Percentiles rank a stretch among this genome's conserved stretches.
Evolutionary conservation across 2,888 invertebrate genomes (phyloP).

Genomic region (Prosapia bicincta): DNA sequence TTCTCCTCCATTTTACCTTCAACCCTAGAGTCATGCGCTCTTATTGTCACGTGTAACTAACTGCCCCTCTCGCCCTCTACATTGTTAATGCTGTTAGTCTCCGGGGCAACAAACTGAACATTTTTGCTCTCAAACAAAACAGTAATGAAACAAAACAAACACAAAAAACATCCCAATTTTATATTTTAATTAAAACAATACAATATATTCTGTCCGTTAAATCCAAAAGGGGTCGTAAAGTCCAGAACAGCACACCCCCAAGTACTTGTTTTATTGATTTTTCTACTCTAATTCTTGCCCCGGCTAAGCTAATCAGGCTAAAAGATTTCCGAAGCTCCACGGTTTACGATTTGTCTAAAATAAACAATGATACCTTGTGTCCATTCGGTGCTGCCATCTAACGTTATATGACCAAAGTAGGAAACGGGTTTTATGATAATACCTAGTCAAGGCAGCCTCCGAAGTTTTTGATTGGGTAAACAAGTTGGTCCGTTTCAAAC

Average conservation of each 20-base stretch:
- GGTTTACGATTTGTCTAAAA: background rate
- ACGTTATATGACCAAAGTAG: background rate
- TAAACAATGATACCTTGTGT: background rate
- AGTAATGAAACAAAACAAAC: background rate
- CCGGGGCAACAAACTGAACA: background rate
- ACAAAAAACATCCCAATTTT: background rate
- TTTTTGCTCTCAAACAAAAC: background rate
- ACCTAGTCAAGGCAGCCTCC: background rate
- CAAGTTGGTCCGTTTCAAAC: background rate
- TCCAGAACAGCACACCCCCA: background rate
- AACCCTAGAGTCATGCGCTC: background rate
- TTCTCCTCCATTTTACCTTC: background rate
- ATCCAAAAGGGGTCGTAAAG: background rate
- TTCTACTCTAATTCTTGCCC: background rate
- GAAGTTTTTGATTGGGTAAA: background rate
- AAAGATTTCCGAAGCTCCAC: background rate
- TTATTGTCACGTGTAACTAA: background rate
- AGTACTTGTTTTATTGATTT: background rate
- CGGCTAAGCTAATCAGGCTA: background rate
- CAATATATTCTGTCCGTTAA: background rate
- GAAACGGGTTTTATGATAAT: background rate
- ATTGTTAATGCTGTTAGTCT: background rate
- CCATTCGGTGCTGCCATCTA: background rate
- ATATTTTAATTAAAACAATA: background rate
- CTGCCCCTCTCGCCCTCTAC: background rate